Base-by-base conservation (phyloP, 2,888 invertebrate species). In the Dasypogon diadema region DNA sequence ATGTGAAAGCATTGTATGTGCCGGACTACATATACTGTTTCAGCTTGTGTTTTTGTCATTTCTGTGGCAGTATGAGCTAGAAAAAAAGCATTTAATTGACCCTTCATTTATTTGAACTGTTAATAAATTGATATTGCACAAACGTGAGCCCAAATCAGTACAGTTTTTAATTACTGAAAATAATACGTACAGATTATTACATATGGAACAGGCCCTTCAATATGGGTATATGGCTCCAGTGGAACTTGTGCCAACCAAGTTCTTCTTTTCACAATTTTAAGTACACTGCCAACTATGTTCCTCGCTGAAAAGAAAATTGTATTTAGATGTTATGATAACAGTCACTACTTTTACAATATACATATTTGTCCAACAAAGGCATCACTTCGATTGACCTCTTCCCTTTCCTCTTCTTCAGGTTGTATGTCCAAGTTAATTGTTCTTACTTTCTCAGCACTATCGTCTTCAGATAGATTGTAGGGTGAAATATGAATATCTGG, bases 1-100 rank as follows among this genome's bases (percentile, higher is more conserved):
- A 89, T 86, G 79, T 89, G 89, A 78, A 87, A 88, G 37, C 85
- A 82, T 85, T 89, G 89, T 75, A 88, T 87, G 54, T 87, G 83
- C 12, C 88, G 84, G 30, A 88, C 85, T 12, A 87, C 75, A 1
- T 85, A 83, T 55, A 87, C 83, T 78, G 88, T 88, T 55, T 87
- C 87, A 1, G 87, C 84, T 79, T 87, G 85, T 14, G 85, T 86
- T 65, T 81, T 83, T 0, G 84, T 86, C 78, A 86, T 86, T 79
- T 88, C 87, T 1, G 88, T 87, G 34, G 88, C 88, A 1, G 89
- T 87, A 78, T 89, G 89, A 51, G 84, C 88, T 88, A 76, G 14
- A 54, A 54, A 54, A 18, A n/a, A n/a, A n/a, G n/a, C n/a, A n/a
- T n/a, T n/a, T n/a, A n/a, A n/a, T n/a, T n/a, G n/a, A n/a, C n/a